phyloP scores from a whole-genome alignment of 2,888 invertebrate species.

The Dyspetes luteomarginatus region DNA sequence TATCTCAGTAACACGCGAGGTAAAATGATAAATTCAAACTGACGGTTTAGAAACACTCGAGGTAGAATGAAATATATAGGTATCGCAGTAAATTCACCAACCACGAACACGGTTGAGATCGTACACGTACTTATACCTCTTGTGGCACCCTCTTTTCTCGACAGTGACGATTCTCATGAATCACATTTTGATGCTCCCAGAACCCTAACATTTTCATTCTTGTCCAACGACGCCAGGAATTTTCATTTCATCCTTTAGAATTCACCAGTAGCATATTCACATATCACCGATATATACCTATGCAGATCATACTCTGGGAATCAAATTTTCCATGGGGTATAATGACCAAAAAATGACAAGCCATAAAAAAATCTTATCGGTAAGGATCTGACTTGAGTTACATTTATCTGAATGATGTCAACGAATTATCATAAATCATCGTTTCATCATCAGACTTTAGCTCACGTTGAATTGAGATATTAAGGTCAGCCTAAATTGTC shows the following conservation, averaged over 20 bases:
- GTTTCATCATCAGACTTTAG: too few species aligned
- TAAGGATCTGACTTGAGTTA: neutral
- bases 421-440: conserved; percentile 10
- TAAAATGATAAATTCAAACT: conserved; percentile 40
- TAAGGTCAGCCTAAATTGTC: too few species aligned
- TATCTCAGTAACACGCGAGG: too few species aligned
- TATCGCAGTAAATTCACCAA: conserved; percentile 47
- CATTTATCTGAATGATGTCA: neutral
- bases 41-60: conserved; percentile 25
- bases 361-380: neutral
- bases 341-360: neutral
- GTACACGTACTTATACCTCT: conserved; percentile 31
- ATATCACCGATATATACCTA: neutral
- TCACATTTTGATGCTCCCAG: conserved; percentile 31
- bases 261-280: neutral
- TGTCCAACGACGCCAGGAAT: conserved; percentile 13
- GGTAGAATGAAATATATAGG: conserved; percentile 29
- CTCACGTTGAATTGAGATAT: too few species aligned
- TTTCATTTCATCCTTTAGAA: conserved; percentile 10
- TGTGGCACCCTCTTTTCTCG: conserved; percentile 10
- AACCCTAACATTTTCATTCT: neutral
- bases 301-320: neutral
- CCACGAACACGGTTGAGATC: conserved; percentile 2
- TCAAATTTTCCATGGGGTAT: neutral
- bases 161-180: conserved; percentile 49